These are phyloP conservation scores for Eulemur macaco DNA, from an alignment of 2,113 vertebrate species.

Conservation along the genomic window DNA sequence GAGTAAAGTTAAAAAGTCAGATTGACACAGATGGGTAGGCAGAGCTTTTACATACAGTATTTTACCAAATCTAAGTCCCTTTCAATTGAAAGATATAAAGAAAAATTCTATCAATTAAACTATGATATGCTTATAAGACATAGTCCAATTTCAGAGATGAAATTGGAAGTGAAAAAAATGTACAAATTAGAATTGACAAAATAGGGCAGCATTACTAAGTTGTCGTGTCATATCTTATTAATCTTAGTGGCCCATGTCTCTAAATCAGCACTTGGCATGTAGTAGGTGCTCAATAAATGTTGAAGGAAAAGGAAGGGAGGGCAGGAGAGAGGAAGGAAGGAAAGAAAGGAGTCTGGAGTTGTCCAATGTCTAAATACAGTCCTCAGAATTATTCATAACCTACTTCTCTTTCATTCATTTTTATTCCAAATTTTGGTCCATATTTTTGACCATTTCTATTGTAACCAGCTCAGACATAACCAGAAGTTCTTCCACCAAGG, in stretches of 20 bases:
- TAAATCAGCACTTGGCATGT: not conserved
- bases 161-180: not conserved
- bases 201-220: not conserved
- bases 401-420: not conserved
- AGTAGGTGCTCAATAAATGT: not conserved
- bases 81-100: conserved; percentile 1
- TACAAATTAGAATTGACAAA: conserved; percentile 7
- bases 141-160: not conserved
- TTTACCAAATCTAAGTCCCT: conserved; percentile 15
- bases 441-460: not conserved
- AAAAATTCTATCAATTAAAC: not conserved
- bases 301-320: not conserved
- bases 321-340: not conserved
- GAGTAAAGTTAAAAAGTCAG: not conserved
- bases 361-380: not conserved
- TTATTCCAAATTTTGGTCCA: not conserved
- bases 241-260: not conserved
- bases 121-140: not conserved
- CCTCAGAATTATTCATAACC: not conserved
- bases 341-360: not conserved
- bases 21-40: not conserved
- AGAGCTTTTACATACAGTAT: not conserved
- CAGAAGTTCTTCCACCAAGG: not conserved
- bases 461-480: not conserved
- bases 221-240: not conserved